A percentile compares a stretch with the other conserved stretches of the same genome.
phyloP scores from a whole-genome alignment of 2,797 vertebrate species.

The Coregonus sp. region DNA sequence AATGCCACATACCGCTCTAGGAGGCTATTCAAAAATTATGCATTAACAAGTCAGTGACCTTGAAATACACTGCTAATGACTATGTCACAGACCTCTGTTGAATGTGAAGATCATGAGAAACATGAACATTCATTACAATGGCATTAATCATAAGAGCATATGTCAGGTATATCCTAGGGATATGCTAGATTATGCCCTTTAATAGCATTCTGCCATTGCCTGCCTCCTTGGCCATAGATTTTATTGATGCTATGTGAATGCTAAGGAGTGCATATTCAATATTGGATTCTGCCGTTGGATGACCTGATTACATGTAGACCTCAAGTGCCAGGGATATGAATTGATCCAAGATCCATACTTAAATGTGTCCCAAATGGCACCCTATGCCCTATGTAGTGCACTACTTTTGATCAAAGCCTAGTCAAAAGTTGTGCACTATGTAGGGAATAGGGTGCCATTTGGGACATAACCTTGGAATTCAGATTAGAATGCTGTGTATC shows the following conservation, averaged over 20 bases:
- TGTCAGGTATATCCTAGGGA: background rate
- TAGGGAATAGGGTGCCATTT: background rate
- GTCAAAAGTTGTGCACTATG: background rate
- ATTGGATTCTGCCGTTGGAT: background rate
- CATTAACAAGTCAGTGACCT: background rate
- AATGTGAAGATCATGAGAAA: background rate
- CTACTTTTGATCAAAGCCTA: background rate
- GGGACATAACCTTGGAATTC: background rate
- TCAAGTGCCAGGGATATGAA: background rate
- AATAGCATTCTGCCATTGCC: background rate
- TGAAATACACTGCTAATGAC: slow-evolving; percentile 1
- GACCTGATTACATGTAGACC: background rate
- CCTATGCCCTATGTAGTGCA: background rate
- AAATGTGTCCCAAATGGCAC: too few species aligned
- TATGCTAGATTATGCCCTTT: background rate
- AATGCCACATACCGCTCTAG: background rate
- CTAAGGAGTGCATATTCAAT: background rate
- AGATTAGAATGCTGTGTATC: background rate
- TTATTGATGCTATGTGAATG: background rate
- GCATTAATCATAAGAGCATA: background rate
- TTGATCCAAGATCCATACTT: background rate
- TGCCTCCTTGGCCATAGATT: background rate
- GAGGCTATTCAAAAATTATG: background rate
- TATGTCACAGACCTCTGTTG: background rate
- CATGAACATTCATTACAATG: background rate